Evolutionary conservation across 2,888 invertebrate genomes (phyloP).

Genomic region (Miltochrista miniata): DNA sequence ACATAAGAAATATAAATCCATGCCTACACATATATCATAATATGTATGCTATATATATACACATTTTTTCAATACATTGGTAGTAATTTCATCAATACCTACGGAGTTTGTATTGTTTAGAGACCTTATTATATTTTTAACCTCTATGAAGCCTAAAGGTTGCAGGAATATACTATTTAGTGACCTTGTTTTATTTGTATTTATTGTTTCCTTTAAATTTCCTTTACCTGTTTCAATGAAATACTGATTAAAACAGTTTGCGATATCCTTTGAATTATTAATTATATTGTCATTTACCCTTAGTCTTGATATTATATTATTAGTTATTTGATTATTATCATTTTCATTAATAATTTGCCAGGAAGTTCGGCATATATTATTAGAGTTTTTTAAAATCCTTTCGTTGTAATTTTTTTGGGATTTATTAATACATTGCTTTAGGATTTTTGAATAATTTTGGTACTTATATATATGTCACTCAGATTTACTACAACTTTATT

Average conservation of each 20-base stretch:
- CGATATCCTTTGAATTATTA: not conserved
- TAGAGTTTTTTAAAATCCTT: not conserved
- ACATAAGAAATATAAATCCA: not conserved
- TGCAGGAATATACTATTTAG: not conserved
- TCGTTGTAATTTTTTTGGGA: not conserved
- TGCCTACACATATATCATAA: too few relatives aligned
- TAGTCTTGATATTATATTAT: not conserved
- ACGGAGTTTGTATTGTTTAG: not conserved
- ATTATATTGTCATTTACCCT: not conserved
- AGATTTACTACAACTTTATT: not conserved
- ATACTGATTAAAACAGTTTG: not conserved
- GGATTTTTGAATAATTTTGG: not conserved
- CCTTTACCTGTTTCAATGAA: not conserved
- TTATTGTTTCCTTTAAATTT: not conserved
- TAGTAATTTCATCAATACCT: not conserved
- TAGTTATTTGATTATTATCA: not conserved
- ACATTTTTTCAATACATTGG: not conserved
- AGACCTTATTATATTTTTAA: not conserved
- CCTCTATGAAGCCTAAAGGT: not conserved
- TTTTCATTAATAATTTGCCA: not conserved
- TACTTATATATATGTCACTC: not conserved
- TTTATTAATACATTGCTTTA: not conserved
- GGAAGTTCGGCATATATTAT: not conserved
- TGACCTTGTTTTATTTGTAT: not conserved
- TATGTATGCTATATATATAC: not conserved